phyloP scores from a whole-genome alignment of 1,140 invertebrate genomes.

The Bombus difficillimus region DNA sequence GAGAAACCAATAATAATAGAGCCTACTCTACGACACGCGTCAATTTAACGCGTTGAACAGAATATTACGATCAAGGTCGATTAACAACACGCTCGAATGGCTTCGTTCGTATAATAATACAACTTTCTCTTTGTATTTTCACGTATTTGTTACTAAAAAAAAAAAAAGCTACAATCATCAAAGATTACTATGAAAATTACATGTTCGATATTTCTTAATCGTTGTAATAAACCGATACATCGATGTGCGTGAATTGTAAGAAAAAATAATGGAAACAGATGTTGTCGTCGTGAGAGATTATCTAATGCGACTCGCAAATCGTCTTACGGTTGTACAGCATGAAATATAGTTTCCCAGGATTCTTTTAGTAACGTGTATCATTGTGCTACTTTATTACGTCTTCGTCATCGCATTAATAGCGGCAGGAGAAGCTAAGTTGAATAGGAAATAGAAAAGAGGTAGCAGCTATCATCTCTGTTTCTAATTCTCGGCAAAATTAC shows the following conservation, averaged over 20 bases:
- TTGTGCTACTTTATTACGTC: not conserved
- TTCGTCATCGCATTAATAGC: not conserved
- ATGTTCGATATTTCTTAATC: not conserved
- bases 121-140: not conserved
- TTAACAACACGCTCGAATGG: constrained; percentile 16
- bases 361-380: not conserved
- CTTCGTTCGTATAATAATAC: constrained; percentile 25
- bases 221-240: not conserved
- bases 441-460: too few species aligned
- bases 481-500: not conserved
- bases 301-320: not conserved
- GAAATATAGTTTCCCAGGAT: not conserved
- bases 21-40: not conserved
- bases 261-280: not conserved
- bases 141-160: not conserved
- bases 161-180: not conserved
- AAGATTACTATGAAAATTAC: not conserved
- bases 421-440: not conserved
- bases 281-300: not conserved
- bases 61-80: constrained; percentile 43
- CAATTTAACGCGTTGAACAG: constrained; percentile 1
- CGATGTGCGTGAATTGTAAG: not conserved
- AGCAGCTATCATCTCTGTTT: not conserved
- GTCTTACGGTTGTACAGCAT: not conserved
- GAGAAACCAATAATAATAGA: not conserved